Conservation (phyloP, 2,113 vertebrate species). For the Caranx melampygus region DNA sequence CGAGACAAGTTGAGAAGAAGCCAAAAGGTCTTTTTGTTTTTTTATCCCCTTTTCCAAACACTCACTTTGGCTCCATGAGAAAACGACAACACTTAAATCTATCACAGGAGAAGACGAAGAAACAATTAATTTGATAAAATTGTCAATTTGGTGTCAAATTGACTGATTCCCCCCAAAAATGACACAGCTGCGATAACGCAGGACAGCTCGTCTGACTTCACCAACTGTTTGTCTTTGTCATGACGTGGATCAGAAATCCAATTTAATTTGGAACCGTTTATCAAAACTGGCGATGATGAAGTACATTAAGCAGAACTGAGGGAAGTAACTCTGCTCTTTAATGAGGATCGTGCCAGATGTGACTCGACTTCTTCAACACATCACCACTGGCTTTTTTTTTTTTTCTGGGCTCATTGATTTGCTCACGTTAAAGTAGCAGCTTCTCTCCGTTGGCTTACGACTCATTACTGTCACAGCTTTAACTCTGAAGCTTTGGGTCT, state of each 20-base stretch:
- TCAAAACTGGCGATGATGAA: not conserved
- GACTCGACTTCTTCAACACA: no score
- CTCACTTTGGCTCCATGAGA: not conserved
- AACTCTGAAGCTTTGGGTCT: no score
- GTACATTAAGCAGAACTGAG: not conserved
- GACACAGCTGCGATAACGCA: not conserved
- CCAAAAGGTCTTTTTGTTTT: not conserved
- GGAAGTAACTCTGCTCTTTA: not conserved
- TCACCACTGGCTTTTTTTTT: no score
- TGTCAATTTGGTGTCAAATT: not conserved
- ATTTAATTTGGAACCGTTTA: not conserved
- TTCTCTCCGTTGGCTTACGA: no score
- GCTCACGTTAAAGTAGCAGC: no score
- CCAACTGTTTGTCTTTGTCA: not conserved
- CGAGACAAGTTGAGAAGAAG: constrained; percentile 7
- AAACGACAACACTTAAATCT: not conserved
- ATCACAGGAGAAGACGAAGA: not conserved
- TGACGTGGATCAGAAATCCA: not conserved
- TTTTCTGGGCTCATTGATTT: not conserved
- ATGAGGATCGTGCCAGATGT: no score
- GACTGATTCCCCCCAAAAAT: not conserved
- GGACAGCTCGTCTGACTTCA: not conserved
- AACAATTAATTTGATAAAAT: not conserved
- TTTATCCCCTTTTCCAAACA: no score
- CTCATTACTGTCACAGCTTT: no score